Base-by-base conservation (phyloP, 2,113 vertebrate species). In the Chloebia gouldiae region DNA sequence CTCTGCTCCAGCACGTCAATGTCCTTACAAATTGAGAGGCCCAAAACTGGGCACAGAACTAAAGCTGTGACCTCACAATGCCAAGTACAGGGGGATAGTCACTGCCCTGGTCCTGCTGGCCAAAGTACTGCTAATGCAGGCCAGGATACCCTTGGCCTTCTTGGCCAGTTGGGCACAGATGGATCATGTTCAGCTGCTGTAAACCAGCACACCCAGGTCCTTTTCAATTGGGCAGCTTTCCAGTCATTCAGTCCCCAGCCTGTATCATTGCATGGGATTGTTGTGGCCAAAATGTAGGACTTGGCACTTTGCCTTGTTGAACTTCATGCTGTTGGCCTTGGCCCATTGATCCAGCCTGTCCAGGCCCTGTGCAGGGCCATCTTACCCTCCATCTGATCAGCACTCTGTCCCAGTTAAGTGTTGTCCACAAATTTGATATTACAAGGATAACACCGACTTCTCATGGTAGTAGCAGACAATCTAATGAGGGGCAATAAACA, bases 21-120 rank as follows among this genome's bases (percentile, higher is more conserved):
- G 42, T 65, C 18, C 12, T 50, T 49, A 10, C 3, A 6, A 72
- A 42, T 0, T 23, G 25, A 50, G 50, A 18, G 31, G 3, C 12
- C 15, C 17, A 37, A 37, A 40, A 27, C 11, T 54, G 49, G 9
- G 22, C 49, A 25, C 13, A 42, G 42, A 0, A 35, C 14, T 64
- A 18, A 8, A 57, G 7, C 7, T 23, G 9, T 31, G 50, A 0
- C 22, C 21, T 64, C 15, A 33, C 35, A 72, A 1, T 37, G 25
- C 14, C 4, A 10, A 10, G 2, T 6, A 72, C 5, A 35, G 17
- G 6, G 13, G 18, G 16, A 47, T 0, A 0, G 2, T 49, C 35
- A 4, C 44, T 64, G 35, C 25, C 10, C 17, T 42, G 15, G 7
- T 37, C 14, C 57, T 57, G 35, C 50, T 80, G 66, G 42, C 14